Evolutionary conservation across 2,797 vertebrate genomes (phyloP).

Genomic region (Cryptoprocta ferox): DNA sequence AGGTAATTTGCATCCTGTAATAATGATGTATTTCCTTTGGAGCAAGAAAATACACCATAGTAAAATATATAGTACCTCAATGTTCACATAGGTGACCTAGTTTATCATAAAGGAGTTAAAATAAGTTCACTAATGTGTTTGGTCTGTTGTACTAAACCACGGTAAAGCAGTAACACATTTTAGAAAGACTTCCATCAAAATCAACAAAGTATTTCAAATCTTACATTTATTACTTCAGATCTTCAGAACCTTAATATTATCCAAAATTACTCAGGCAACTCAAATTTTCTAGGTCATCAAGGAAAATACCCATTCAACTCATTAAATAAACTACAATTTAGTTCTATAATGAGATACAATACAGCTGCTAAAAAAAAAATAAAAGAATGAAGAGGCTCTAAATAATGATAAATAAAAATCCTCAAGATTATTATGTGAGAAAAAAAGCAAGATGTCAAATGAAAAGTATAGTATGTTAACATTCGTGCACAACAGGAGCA

Average conservation of each 20-base stretch:
- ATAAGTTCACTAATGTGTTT: not conserved
- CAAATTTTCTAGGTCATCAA: slow-evolving; percentile 19
- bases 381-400: not conserved
- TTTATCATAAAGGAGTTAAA: slow-evolving; percentile 11
- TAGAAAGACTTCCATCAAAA: slow-evolving; percentile 9
- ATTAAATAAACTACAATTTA: slow-evolving; percentile 29
- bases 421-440: not conserved
- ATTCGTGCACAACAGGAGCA: not conserved
- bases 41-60: not conserved
- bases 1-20: not conserved
- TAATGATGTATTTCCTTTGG: not conserved
- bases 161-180: not conserved
- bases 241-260: slow-evolving; percentile 44
- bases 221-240: slow-evolving; percentile 22
- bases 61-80: not conserved
- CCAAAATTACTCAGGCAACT: slow-evolving; percentile 13
- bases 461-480: not conserved
- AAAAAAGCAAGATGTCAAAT: slow-evolving; percentile 22
- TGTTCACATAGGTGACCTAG: not conserved
- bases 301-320: slow-evolving; percentile 32
- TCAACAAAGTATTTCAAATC: slow-evolving; percentile 37
- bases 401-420: not conserved
- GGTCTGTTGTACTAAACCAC: slow-evolving; percentile 1
- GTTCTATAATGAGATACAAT: not conserved
- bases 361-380: not conserved